Evolutionary conservation across 2,888 invertebrate genomes (phyloP), one percentile per base, ranked within the genome.

Genomic region (Hirudinaria manillensis): DNA sequence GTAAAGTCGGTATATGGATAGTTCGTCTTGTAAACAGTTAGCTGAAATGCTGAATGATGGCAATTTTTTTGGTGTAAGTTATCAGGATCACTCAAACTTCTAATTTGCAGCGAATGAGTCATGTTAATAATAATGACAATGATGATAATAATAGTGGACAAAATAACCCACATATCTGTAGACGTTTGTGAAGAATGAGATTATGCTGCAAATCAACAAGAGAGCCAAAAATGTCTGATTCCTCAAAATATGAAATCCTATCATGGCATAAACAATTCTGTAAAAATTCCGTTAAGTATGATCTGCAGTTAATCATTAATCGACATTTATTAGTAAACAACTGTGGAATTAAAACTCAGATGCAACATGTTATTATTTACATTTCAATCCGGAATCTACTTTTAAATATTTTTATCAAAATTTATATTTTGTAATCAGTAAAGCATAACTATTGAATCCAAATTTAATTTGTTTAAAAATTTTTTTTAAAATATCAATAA

Each of bases 131-230:
- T n/a, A n/a, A n/a, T n/a, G n/a, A n/a, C n/a, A n/a, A n/a, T n/a
- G n/a, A n/a, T n/a, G n/a, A n/a, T n/a, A n/a, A n/a, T n/a, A n/a
- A n/a, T n/a, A n/a, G n/a, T n/a, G n/a, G n/a, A n/a, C n/a, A n/a
- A n/a, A 36, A 7, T 1, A 27, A 68, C 38, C 29, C 24, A 32
- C 32, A 21, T 36, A 68, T 68, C n/a, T 68, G 13, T n/a, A n/a
- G 10, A 36, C 38, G 68, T 68, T 36, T 32, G 68, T 68, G 38
- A 68, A 68, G 32, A 36, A 68, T 29, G 61, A 61, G 10, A 61
- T 29, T 61, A 61, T 27, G n/a, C 61, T 61, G n/a, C 61, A 61
- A 21, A 61, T 61, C n/a, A 61, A n/a, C 29, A 61, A 29, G 10
- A 61, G 61, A 6, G 61, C 29, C 7, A 61, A 19, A 61, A 61